Conservation (phyloP, 2,113 vertebrate genomes). For the Larimichthys crocea region DNA sequence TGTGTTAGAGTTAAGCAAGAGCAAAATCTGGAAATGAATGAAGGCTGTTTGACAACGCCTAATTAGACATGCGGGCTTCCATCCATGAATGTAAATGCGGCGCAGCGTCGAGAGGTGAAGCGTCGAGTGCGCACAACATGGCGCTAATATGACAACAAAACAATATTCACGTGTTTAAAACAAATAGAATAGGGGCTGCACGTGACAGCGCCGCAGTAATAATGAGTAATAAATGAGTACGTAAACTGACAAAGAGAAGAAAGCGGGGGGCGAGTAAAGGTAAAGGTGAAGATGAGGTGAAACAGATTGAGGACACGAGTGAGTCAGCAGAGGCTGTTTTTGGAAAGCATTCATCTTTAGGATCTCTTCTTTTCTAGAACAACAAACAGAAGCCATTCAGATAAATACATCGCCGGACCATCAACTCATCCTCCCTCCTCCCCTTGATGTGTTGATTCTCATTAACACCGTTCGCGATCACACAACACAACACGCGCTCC, state of each 20-base stretch:
- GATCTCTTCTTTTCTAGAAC: not conserved
- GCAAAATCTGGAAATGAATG: not conserved
- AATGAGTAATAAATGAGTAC: too few relatives aligned
- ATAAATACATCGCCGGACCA: conserved; percentile 16
- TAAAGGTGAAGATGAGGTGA: conserved; percentile 1
- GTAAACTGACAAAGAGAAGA: too few relatives aligned
- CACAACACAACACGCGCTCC: not conserved
- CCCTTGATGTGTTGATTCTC: conserved; percentile 51
- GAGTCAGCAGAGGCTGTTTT: conserved; percentile 2
- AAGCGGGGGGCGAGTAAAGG: not conserved
- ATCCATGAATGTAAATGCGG: not conserved
- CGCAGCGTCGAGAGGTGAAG: not conserved
- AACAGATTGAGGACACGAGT: not conserved
- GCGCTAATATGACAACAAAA: not conserved
- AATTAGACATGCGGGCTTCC: not conserved
- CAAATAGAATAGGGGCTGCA: not conserved
- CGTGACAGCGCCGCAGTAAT: too few relatives aligned
- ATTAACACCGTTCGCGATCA: conserved; percentile 41
- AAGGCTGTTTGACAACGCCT: not conserved
- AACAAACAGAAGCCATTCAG: conserved; percentile 12
- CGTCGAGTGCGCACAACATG: not conserved
- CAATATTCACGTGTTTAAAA: not conserved
- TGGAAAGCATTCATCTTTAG: conserved; percentile 8
- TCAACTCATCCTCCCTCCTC: not conserved
- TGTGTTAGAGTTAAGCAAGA: too few relatives aligned